A percentile compares a stretch with the other conserved stretches of the same genome.
Conservation (phyloP, 2,797 vertebrate species). For the Chiroxiphia lanceolata region DNA sequence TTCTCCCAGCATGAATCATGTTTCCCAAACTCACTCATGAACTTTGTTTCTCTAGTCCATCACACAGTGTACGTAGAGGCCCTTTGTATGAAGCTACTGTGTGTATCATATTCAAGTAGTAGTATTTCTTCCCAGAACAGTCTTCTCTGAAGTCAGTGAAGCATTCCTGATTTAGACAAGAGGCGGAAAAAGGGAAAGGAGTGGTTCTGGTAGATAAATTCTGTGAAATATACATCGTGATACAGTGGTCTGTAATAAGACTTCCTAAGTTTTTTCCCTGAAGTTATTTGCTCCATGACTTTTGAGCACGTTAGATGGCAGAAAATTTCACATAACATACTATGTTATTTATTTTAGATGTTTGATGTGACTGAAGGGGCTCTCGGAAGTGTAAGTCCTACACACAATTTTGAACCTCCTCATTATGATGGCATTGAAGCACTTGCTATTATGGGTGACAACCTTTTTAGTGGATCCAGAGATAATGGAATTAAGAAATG, state of each 20-base stretch:
- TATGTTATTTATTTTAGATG: constrained; percentile 79
- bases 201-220: not conserved
- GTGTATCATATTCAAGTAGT: not conserved
- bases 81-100: not conserved
- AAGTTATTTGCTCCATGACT: not conserved
- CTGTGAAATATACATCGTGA: not conserved
- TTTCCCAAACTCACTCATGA: not conserved
- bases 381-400: constrained; percentile 88
- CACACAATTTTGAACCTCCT: constrained; percentile 96
- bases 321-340: not conserved
- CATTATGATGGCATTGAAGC: constrained; percentile 99
- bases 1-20: not conserved
- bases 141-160: not conserved
- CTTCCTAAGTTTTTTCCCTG: not conserved
- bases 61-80: not conserved
- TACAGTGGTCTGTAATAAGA: not conserved
- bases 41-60: not conserved
- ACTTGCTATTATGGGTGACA: constrained; percentile 89
- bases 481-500: constrained; percentile 99
- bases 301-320: not conserved
- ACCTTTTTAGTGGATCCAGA: constrained; percentile 93
- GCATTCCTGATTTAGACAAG: not conserved
- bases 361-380: constrained; percentile 94
- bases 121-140: not conserved
- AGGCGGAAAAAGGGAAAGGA: not conserved